A percentile compares a stretch with the other conserved stretches of the same genome.
Evolutionary conservation across 2,797 vertebrate species (phyloP).

Genomic region (Ptychadena robeensis): DNA sequence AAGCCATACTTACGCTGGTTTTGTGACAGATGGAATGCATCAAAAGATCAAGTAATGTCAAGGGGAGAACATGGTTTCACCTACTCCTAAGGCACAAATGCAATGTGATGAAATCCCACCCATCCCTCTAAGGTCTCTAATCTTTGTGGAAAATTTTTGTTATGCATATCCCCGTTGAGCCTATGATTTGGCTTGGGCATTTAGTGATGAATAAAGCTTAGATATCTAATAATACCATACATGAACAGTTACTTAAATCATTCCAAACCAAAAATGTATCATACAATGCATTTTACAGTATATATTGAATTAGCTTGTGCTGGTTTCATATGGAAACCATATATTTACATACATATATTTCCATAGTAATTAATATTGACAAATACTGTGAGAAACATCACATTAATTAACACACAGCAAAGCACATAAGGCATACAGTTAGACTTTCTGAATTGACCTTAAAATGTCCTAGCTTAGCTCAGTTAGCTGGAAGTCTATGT

Average conservation of each 20-base stretch:
- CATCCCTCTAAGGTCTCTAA: slow-evolving; percentile 21
- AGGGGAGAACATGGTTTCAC: slow-evolving; percentile 45
- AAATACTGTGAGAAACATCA: too few species aligned
- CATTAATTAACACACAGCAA: background rate
- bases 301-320: too few species aligned
- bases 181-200: slow-evolving; percentile 4
- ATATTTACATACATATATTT: too few species aligned
- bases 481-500: too few species aligned
- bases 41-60: slow-evolving; percentile 32
- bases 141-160: slow-evolving; percentile 21
- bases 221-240: background rate
- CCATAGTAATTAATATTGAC: too few species aligned
- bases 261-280: too few species aligned
- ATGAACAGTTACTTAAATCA: background rate
- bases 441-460: background rate
- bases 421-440: background rate
- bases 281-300: too few species aligned
- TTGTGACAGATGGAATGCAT: slow-evolving; percentile 13
- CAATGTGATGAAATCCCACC: slow-evolving; percentile 17
- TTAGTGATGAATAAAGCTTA: background rate
- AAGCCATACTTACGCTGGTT: background rate
- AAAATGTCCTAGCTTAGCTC: background rate
- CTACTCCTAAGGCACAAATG: slow-evolving; percentile 25
- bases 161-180: background rate
- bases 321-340: too few species aligned